Base-by-base conservation (phyloP, 2,797 vertebrate genomes). In the Platyrinchus mystaceus region DNA sequence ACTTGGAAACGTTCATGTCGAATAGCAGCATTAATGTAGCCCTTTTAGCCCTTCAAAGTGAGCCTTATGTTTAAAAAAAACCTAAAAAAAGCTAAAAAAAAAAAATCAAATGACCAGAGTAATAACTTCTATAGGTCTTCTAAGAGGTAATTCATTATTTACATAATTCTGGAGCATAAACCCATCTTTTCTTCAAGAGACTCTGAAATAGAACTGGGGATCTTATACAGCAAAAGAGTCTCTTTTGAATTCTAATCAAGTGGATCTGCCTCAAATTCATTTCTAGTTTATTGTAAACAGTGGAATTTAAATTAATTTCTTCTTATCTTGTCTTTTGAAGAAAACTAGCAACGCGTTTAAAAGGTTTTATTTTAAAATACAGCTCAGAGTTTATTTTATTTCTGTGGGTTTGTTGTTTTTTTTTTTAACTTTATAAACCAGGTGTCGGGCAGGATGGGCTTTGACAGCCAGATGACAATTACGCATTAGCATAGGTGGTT, bases 21-120 rank as follows among this genome's bases (percentile, higher is more conserved):
- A 98, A 97, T 97, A 98, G 97, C 96, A 89, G 97, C 96, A 97
- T 98, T 98, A 98, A 98, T 98, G 97, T 97, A 96, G 94, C 92
- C 95, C 94, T 96, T 97, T 97, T 97, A 97, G 96, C 90, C 96
- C 95, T 98, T 98, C 97, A 98, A 98, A 98, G 97, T 94, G 75
- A 97, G 96, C 91, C 93, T 96, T 97, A 81, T 90, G 87, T 97
- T 96, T 49, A 85, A 84, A 84, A 84, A 86, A 84, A 84, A 32
- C 66, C 37, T 37, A 96, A 7, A 28, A 96, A 97, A 36, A 24
- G 26, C 9, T 1, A 20, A 53, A 39, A 43, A 22, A 52, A 96
- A 96, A 10, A n/a, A 96, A 97, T 97, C 89, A 96, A 97, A 97
- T 94, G 59, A 86, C 80, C 94, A 68, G 70, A 92, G 82, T 96